These are phyloP conservation scores for Chloroceryle inda DNA, from an alignment of 2,797 vertebrate genomes.

Conservation along the genomic window DNA sequence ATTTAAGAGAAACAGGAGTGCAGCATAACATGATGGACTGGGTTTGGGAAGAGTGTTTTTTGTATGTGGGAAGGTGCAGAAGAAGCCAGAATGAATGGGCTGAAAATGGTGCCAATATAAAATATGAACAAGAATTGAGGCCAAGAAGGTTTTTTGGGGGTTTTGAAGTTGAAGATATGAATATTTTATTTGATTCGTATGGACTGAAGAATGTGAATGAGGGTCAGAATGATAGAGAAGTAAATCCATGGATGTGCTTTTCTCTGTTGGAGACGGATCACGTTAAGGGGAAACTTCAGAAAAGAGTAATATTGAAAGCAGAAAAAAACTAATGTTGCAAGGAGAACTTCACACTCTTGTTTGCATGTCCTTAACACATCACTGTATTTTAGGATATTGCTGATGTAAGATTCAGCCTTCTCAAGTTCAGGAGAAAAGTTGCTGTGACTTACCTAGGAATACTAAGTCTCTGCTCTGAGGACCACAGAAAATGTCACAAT, in stretches of 20 bases:
- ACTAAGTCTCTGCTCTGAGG: background rate
- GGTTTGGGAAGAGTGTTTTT: background rate
- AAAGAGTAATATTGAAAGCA: background rate
- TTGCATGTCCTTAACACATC: background rate
- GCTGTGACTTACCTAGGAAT: background rate
- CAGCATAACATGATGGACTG: background rate
- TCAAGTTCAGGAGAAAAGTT: background rate
- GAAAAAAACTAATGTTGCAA: background rate
- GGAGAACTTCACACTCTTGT: background rate
- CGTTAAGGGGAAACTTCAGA: background rate
- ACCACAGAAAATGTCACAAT: background rate
- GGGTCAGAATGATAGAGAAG: background rate
- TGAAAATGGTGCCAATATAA: background rate
- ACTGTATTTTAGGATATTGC: background rate
- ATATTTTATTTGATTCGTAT: background rate
- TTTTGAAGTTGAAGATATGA: background rate
- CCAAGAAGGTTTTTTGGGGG: background rate
- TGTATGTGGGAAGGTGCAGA: background rate
- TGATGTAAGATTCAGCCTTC: background rate
- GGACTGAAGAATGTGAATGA: background rate
- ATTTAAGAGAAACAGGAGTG: background rate
- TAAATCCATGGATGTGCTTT: background rate
- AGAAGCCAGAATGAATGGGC: background rate
- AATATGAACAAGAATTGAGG: background rate
- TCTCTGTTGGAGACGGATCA: background rate